Evolutionary conservation across 2,113 vertebrate genomes (phyloP).

Genomic region (Pseudorasbora parva): DNA sequence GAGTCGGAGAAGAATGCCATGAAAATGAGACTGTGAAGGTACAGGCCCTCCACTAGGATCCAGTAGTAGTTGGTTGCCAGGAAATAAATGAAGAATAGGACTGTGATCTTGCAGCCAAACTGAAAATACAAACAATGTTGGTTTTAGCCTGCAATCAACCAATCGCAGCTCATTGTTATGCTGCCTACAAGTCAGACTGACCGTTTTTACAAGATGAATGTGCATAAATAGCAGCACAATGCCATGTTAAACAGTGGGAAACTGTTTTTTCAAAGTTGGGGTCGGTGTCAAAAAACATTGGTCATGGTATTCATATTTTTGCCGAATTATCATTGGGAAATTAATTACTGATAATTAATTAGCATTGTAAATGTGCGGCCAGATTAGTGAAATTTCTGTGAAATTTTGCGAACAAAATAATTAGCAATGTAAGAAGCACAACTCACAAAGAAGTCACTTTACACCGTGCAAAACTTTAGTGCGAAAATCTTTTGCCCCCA

Average conservation of each 20-base stretch:
- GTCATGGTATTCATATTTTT: too few relatives aligned
- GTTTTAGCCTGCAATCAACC: not conserved
- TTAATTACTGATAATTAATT: too few relatives aligned
- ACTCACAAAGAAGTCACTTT: too few relatives aligned
- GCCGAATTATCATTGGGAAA: too few relatives aligned
- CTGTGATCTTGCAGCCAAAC: slow-evolving; percentile 87
- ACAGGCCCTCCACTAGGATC: slow-evolving; percentile 73
- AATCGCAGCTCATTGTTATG: not conserved
- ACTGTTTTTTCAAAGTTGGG: too few relatives aligned
- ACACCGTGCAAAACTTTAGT: too few relatives aligned
- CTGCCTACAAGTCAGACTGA: not conserved
- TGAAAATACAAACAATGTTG: slow-evolving; percentile 52
- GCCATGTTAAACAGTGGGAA: too few relatives aligned
- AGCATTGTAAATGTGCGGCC: too few relatives aligned
- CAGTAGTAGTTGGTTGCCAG: slow-evolving; percentile 85
- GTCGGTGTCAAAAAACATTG: not conserved
- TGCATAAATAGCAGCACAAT: not conserved
- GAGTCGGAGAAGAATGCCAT: slow-evolving; percentile 83
- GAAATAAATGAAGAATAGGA: slow-evolving; percentile 91
- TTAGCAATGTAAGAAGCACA: too few relatives aligned
- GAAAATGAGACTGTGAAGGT: slow-evolving; percentile 90
- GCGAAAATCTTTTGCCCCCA: too few relatives aligned
- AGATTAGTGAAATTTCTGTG: too few relatives aligned
- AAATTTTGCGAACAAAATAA: too few relatives aligned
- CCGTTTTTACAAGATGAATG: not conserved